phyloP scores from a whole-genome alignment of 2,888 invertebrate genomes.

The Limnephilus lunatus region DNA sequence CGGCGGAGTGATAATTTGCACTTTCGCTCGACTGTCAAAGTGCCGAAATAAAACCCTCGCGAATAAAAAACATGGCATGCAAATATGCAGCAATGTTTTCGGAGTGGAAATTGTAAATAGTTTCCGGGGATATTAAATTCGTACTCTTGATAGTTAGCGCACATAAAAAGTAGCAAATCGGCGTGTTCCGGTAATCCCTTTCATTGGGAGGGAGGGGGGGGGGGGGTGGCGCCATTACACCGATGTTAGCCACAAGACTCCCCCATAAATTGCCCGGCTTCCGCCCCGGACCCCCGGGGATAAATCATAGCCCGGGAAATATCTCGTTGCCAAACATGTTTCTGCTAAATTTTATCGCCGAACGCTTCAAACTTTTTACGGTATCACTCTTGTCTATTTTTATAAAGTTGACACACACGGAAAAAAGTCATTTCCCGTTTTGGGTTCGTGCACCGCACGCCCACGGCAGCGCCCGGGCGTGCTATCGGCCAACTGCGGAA shows the following conservation, averaged over 20 bases:
- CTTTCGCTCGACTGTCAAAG: constrained; percentile 22
- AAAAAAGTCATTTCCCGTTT: constrained; percentile 55
- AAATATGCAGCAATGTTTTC: not conserved
- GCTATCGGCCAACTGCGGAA: not conserved
- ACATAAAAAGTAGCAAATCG: constrained; percentile 44
- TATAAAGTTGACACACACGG: constrained; percentile 53
- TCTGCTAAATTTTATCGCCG: constrained; percentile 58
- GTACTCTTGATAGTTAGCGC: constrained; percentile 15
- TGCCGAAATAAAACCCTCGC: constrained; percentile 9
- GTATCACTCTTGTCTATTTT: constrained; percentile 53
- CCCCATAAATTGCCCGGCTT: constrained; percentile 45
- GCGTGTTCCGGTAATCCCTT: constrained; percentile 43
- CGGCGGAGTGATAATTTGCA: constrained; percentile 32
- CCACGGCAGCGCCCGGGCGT: not conserved
- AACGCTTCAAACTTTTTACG: constrained; percentile 59
- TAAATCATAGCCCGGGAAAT: constrained; percentile 55
- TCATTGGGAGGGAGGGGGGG: constrained; percentile 10
- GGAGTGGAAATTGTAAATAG: not conserved
- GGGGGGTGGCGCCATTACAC: constrained; percentile 40
- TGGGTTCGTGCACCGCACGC: constrained; percentile 10
- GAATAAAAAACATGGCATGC: constrained; percentile 7
- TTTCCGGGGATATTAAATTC: constrained; percentile 19
- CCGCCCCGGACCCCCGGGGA: constrained; percentile 39
- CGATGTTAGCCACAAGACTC: constrained; percentile 43
- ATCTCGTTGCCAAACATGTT: constrained; percentile 59